These are phyloP conservation scores for Limnephilus auricula DNA, from an alignment of 2,888 invertebrate genomes.

Conservation along the genomic window DNA sequence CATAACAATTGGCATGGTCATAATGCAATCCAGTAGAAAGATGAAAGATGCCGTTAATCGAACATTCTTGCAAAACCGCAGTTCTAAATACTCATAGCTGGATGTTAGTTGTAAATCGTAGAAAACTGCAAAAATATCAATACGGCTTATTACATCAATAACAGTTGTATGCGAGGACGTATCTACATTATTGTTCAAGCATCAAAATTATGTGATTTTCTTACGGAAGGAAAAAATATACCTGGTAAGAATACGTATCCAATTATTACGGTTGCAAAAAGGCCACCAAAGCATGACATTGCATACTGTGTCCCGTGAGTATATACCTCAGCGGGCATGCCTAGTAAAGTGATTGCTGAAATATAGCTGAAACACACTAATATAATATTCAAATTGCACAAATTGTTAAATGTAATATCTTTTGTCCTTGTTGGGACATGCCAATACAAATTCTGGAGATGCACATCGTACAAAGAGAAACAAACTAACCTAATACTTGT, in stretches of 20 bases:
- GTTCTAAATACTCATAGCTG: slow-evolving; percentile 83
- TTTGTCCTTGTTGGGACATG: no score
- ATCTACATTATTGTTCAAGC: no score
- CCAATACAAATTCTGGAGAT: no score
- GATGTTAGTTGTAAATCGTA: slow-evolving; percentile 84
- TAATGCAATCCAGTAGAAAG: slow-evolving; percentile 78
- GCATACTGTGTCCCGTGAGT: slow-evolving; percentile 83
- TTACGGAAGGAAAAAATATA: slow-evolving; percentile 66
- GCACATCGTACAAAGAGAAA: neutral
- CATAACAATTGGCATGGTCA: slow-evolving; percentile 82
- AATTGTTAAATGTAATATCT: no score
- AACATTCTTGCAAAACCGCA: slow-evolving; percentile 80
- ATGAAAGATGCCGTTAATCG: slow-evolving; percentile 80
- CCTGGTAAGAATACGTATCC: slow-evolving; percentile 77
- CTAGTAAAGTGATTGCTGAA: slow-evolving; percentile 80
- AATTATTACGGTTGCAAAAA: slow-evolving; percentile 77
- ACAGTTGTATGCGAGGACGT: no score
- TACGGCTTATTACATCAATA: no score
- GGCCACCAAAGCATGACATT: slow-evolving; percentile 78
- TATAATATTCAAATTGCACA: neutral
- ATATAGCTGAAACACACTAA: slow-evolving; percentile 57
- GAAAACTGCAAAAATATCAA: slow-evolving; percentile 77
- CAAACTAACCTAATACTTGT: no score
- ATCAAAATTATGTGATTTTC: neutral
- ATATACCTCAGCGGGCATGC: slow-evolving; percentile 86